Conservation (phyloP, 23 tunicate genomes). For the Trididemnum miniatum region DNA sequence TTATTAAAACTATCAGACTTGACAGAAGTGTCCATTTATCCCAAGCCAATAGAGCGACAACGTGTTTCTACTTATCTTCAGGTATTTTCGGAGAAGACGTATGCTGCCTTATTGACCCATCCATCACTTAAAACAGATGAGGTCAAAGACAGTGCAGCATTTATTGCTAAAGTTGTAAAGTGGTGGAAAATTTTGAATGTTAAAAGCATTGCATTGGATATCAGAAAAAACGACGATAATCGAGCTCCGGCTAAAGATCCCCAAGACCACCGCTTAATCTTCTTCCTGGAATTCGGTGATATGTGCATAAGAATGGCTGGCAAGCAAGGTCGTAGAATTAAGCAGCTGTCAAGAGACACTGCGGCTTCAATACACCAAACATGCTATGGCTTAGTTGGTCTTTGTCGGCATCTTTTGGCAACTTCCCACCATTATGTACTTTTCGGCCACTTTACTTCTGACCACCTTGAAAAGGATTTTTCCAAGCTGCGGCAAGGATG, state of each 20-base stretch:
- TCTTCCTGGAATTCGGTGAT: conserved; percentile 10
- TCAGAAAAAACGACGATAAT: too few species aligned
- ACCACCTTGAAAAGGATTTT: not conserved
- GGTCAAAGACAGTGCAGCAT: too few species aligned
- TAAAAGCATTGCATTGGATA: too few species aligned
- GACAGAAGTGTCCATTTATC: not conserved
- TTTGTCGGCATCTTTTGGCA: not conserved
- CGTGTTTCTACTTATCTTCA: not conserved
- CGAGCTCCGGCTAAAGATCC: too few species aligned
- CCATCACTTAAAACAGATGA: too few species aligned
- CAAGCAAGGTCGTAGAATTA: not conserved
- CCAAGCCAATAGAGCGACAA: conserved; percentile 12
- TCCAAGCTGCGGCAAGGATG: not conserved
- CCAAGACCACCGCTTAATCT: not conserved
- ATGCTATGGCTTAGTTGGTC: conserved; percentile 9
- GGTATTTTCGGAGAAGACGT: conserved; percentile 11
- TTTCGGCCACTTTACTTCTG: not conserved
- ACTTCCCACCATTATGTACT: not conserved
- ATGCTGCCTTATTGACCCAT: too few species aligned
- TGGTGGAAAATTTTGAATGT: too few species aligned
- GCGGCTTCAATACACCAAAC: not conserved
- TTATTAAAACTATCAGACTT: not conserved
- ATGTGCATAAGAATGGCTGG: not conserved
- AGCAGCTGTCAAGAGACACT: not conserved
- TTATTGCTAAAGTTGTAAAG: too few species aligned